Evolutionary conservation across 2,888 invertebrate genomes (phyloP).

Genomic region (Hetaerina titia): DNA sequence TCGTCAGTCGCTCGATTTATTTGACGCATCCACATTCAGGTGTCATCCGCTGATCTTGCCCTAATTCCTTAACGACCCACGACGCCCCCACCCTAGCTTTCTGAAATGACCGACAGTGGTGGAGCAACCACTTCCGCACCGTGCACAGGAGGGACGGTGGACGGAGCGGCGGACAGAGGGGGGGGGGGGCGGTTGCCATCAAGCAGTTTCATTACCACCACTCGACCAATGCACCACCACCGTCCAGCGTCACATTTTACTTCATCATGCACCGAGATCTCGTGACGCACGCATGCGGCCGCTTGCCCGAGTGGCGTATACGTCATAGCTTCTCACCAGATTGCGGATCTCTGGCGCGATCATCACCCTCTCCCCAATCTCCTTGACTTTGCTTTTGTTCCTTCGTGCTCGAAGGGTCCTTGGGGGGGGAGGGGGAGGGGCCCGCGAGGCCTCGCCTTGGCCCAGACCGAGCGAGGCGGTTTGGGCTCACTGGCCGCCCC

Average conservation of each 20-base stretch:
- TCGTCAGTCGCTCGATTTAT: too few species aligned
- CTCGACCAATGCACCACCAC: neutral
- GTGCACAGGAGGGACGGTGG: neutral
- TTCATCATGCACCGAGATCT: neutral
- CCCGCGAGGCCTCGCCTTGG: neutral
- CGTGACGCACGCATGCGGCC: neutral
- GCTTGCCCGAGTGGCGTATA: neutral
- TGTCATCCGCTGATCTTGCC: too few species aligned
- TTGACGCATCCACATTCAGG: too few species aligned
- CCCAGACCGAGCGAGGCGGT: conserved; percentile 8
- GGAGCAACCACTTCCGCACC: too few species aligned
- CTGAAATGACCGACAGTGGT: too few species aligned
- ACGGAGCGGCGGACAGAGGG: neutral
- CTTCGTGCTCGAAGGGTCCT: neutral
- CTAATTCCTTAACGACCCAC: too few species aligned
- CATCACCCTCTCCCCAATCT: neutral
- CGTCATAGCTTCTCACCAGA: neutral
- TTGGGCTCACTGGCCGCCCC: neutral
- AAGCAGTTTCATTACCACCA: neutral
- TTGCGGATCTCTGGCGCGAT: neutral
- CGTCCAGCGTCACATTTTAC: neutral
- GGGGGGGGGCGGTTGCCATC: neutral
- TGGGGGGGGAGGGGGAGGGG: neutral
- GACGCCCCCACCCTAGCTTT: too few species aligned
- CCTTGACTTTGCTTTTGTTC: conserved; percentile 21